Conservation (phyloP, 2,113 vertebrate genomes). For the Phalacrocorax pelagicus region DNA sequence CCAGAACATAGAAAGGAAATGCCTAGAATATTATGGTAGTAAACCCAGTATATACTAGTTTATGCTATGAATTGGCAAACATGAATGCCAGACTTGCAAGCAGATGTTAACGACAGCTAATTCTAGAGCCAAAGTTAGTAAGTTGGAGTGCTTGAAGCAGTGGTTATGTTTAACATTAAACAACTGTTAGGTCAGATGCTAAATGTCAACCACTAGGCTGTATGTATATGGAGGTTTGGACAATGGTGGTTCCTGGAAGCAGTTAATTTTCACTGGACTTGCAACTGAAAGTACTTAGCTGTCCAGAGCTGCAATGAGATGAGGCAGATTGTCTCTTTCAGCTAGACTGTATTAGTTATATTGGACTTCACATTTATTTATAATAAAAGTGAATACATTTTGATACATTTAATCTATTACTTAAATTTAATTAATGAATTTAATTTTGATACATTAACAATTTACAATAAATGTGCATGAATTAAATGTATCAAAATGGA, state of each 20-base stretch:
- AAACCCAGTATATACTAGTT: background rate
- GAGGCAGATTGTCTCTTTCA: background rate
- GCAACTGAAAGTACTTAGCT: background rate
- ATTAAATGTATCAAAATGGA: background rate
- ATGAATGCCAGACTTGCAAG: background rate
- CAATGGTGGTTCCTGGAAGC: background rate
- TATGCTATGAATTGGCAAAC: background rate
- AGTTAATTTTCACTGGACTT: background rate
- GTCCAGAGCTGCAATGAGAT: background rate
- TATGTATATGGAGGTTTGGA: background rate
- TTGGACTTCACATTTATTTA: background rate
- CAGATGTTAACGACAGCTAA: background rate
- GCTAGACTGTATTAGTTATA: background rate
- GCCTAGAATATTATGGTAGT: background rate
- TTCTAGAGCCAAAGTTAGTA: background rate
- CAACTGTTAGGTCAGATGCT: background rate
- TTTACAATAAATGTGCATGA: background rate
- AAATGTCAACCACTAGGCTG: background rate
- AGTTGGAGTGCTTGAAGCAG: background rate
- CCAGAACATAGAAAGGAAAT: background rate
- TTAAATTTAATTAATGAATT: background rate
- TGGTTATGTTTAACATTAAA: background rate
- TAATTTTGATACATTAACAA: background rate
- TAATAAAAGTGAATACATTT: background rate
- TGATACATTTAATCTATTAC: background rate